These are phyloP conservation scores for Leucoma salicis DNA, from an alignment of 2,888 invertebrate species.

Conservation along the genomic window DNA sequence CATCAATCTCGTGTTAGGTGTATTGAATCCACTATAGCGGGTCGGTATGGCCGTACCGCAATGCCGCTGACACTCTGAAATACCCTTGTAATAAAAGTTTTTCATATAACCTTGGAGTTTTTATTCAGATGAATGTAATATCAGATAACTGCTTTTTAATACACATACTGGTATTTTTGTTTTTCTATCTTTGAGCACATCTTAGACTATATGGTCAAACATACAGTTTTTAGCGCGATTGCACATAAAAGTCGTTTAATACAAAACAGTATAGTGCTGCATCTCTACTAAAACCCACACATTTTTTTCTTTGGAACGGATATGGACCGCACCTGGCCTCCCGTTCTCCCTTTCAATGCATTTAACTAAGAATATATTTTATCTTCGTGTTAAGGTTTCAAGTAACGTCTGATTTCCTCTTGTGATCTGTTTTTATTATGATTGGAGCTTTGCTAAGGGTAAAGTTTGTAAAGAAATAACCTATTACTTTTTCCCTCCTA, in stretches of 20 bases:
- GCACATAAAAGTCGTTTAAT: neutral
- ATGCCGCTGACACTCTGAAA: constrained; percentile 29
- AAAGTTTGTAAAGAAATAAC: too few relatives aligned
- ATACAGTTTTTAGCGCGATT: too few relatives aligned
- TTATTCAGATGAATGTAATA: constrained; percentile 8
- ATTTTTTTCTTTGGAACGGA: constrained; percentile 59
- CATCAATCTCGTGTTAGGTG: constrained; percentile 56
- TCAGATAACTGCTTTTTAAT: constrained; percentile 9
- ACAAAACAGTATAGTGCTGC: constrained; percentile 18
- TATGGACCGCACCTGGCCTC: constrained; percentile 71
- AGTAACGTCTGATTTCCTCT: constrained; percentile 6
- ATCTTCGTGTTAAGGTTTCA: constrained; percentile 24
- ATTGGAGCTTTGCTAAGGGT: too few relatives aligned
- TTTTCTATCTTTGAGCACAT: too few relatives aligned
- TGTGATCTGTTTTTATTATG: too few relatives aligned
- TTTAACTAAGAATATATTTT: constrained; percentile 30
- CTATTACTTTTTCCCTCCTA: too few relatives aligned
- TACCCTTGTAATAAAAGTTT: constrained; percentile 28
- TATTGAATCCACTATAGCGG: constrained; percentile 39
- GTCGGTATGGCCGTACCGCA: constrained; percentile 10
- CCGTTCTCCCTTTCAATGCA: constrained; percentile 43
- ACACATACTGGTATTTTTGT: too few relatives aligned
- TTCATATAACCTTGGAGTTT: constrained; percentile 22
- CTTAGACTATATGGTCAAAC: too few relatives aligned
- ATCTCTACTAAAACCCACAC: constrained; percentile 42